These are phyloP conservation scores for Drosophila chauvacae DNA, from an alignment of 1,140 invertebrate genomes.

Conservation along the genomic window DNA sequence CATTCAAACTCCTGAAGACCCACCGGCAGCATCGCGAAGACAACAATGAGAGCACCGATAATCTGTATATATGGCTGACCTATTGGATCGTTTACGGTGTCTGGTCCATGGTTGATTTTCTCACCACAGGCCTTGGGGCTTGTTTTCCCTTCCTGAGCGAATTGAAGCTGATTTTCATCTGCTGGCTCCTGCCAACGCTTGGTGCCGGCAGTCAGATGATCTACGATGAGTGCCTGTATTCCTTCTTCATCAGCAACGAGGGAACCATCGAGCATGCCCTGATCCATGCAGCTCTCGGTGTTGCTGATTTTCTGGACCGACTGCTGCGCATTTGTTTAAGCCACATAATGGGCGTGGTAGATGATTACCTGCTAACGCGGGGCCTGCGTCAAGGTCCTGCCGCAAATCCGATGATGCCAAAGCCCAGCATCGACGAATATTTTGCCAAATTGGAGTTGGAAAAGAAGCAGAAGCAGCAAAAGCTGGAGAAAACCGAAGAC, in stretches of 20 bases:
- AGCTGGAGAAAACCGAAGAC: background rate
- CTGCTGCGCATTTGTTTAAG: slow-evolving; percentile 16
- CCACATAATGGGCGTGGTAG: slow-evolving; percentile 26
- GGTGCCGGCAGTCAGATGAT: slow-evolving; percentile 55
- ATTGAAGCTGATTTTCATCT: slow-evolving; percentile 55
- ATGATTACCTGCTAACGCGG: slow-evolving; percentile 28
- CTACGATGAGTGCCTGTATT: slow-evolving; percentile 49
- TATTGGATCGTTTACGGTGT: slow-evolving; percentile 72
- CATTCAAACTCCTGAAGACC: slow-evolving; percentile 86
- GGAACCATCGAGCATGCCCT: slow-evolving; percentile 96
- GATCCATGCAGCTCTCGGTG: background rate
- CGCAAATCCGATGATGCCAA: slow-evolving; percentile 14
- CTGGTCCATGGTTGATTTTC: slow-evolving; percentile 35
- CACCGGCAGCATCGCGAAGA: slow-evolving; percentile 94
- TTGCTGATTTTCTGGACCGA: slow-evolving; percentile 22
- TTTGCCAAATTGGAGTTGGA: slow-evolving; percentile 16
- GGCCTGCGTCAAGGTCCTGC: slow-evolving; percentile 6
- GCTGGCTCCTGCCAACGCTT: slow-evolving; percentile 60
- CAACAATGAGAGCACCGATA: slow-evolving; percentile 96
- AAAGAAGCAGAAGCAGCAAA: background rate
- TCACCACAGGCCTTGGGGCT: slow-evolving; percentile 20
- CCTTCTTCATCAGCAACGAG: slow-evolving; percentile 47
- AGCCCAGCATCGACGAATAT: slow-evolving; percentile 46
- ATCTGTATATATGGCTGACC: slow-evolving; percentile 90
- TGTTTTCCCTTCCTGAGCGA: slow-evolving; percentile 52